A percentile compares a stretch with the other conserved stretches of the same genome.
These are phyloP conservation scores for Zaprionus bogoriensis DNA, from an alignment of 2,888 invertebrate species.

Conservation along the genomic window DNA sequence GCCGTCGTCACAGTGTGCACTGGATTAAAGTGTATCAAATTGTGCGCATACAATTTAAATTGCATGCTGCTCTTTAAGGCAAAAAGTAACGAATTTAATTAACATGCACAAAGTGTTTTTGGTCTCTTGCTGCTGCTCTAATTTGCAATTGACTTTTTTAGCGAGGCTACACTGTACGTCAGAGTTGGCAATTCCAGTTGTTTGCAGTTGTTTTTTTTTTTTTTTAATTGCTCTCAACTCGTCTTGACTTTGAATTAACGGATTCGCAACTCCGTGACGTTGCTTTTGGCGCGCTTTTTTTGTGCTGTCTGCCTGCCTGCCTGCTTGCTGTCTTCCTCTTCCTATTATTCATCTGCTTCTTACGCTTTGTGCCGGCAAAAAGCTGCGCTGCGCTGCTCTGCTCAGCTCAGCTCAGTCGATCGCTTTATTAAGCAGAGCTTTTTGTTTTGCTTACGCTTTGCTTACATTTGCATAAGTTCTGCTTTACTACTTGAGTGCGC, in stretches of 20 bases:
- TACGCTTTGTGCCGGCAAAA: conserved; percentile 34
- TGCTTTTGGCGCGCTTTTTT: conserved; percentile 51
- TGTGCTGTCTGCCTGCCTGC: no score
- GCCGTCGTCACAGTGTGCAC: conserved; percentile 8
- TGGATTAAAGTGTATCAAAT: not conserved
- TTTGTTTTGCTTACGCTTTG: conserved; percentile 2
- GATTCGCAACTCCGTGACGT: conserved; percentile 43
- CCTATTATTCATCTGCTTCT: conserved; percentile 24
- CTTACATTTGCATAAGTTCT: conserved; percentile 14
- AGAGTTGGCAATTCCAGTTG: conserved; percentile 2
- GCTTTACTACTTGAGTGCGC: conserved; percentile 5
- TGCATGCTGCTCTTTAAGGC: no score
- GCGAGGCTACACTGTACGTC: conserved; percentile 27
- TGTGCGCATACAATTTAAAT: not conserved
- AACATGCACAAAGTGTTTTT: not conserved
- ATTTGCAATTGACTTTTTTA: not conserved
- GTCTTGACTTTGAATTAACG: conserved; percentile 44
- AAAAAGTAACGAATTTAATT: not conserved
- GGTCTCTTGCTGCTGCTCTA: not conserved
- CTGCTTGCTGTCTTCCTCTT: conserved; percentile 2
- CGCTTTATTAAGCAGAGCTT: conserved; percentile 19
- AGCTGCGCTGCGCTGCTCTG: conserved; percentile 2
- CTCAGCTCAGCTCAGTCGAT: not conserved
- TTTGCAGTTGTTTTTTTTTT: not conserved
- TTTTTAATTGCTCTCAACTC: conserved; percentile 18